A percentile compares a stretch with the other conserved stretches of the same genome.
Conservation (phyloP, 2,113 vertebrate species). For the Eubucco bourcierii region DNA sequence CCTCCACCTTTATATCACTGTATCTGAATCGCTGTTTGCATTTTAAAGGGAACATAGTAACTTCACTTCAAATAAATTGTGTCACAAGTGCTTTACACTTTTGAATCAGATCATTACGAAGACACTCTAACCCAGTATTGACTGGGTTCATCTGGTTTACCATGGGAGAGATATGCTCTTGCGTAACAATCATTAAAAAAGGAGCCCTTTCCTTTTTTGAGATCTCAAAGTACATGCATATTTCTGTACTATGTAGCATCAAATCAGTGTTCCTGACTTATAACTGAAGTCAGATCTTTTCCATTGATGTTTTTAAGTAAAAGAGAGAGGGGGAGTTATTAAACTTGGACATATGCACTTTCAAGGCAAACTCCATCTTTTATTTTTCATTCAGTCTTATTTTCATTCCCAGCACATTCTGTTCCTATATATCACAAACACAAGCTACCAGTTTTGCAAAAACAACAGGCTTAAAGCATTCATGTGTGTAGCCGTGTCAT, state of each 20-base stretch:
- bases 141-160: not conserved
- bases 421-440: conserved; percentile 5
- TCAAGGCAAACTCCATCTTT: not conserved
- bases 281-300: not conserved
- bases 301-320: not conserved
- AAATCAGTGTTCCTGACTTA: not conserved
- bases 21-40: not conserved
- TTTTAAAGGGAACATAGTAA: not conserved
- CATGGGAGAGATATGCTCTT: not conserved
- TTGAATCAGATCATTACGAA: not conserved
- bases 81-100: not conserved
- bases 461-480: conserved; percentile 43
- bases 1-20: not conserved
- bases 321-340: not conserved
- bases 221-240: not conserved
- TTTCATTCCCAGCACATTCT: conserved; percentile 22
- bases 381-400: conserved; percentile 1
- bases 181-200: not conserved
- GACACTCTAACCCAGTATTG: not conserved
- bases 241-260: not conserved
- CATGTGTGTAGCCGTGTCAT: conserved; percentile 10
- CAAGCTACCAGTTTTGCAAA: not conserved
- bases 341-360: conserved; percentile 39
- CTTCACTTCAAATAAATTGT: not conserved
- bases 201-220: not conserved